Evolutionary conservation across 2,888 invertebrate species (phyloP).

Genomic region (Augiades crinisus): DNA sequence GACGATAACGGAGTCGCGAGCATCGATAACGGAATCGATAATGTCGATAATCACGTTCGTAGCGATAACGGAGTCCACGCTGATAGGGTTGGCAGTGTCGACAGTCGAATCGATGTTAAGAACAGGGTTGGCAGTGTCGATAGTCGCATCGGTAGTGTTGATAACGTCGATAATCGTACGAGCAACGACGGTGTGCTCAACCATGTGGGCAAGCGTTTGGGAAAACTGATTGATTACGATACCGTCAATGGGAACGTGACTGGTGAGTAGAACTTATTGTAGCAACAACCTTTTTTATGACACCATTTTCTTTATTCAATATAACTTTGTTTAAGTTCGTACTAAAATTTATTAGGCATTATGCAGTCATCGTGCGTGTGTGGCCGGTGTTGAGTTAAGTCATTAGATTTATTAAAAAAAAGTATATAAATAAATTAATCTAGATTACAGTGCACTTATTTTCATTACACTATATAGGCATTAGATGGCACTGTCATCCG

Average conservation of each 20-base stretch:
- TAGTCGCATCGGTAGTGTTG: conserved; percentile 1
- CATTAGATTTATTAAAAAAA: too few species aligned
- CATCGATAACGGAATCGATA: conserved; percentile 12
- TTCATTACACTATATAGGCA: too few species aligned
- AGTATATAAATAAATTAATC: too few species aligned
- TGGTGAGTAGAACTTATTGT: conserved; percentile 51
- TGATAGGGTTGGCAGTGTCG: conserved; percentile 1
- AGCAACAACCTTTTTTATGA: too few species aligned
- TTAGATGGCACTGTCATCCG: too few species aligned
- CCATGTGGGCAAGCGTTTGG: conserved; percentile 19
- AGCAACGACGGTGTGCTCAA: not conserved
- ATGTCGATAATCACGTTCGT: not conserved
- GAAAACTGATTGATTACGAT: conserved; percentile 42
- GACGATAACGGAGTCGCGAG: not conserved
- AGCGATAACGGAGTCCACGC: conserved; percentile 7
- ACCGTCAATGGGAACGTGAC: conserved; percentile 61
- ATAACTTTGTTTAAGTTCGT: too few species aligned
- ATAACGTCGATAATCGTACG: conserved; percentile 1
- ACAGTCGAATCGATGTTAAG: conserved; percentile 1
- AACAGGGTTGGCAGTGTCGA: conserved; percentile 4
- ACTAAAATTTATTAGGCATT: too few species aligned
- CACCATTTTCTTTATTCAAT: too few species aligned
- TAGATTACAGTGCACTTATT: too few species aligned
- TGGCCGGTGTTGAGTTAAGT: too few species aligned
- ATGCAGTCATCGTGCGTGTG: too few species aligned